phyloP scores from a whole-genome alignment of 2,113 vertebrate species.

The Cyanoramphus novaezelandiae region DNA sequence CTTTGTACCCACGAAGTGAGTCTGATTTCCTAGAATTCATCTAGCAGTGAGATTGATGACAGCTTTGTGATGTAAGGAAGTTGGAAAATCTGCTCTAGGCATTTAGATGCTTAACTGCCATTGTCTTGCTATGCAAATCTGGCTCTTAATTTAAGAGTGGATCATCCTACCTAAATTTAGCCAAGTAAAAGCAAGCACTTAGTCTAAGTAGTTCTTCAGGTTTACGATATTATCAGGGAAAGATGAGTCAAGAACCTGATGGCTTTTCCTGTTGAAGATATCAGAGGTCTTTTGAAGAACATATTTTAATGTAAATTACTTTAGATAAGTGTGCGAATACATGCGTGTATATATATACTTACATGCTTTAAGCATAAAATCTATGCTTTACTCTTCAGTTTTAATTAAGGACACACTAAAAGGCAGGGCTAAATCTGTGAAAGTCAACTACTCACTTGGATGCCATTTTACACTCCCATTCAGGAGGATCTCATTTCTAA shows the following conservation, averaged over 20 bases:
- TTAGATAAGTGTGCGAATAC: neutral
- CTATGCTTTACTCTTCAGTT: neutral
- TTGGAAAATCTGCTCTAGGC: neutral
- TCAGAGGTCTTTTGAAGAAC: neutral
- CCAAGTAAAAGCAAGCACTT: constrained; percentile 6
- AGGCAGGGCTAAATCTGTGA: neutral
- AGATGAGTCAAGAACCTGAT: neutral
- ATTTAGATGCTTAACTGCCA: neutral
- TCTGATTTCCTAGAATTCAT: neutral
- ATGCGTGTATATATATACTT: neutral
- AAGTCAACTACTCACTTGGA: neutral
- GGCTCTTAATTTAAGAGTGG: constrained; percentile 11
- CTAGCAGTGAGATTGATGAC: neutral
- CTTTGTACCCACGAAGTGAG: neutral
- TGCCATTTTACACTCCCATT: neutral
- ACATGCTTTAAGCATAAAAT: neutral
- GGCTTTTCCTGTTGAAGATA: neutral
- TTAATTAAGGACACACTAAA: neutral
- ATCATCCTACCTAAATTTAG: constrained; percentile 35
- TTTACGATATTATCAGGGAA: neutral
- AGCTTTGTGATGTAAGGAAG: neutral
- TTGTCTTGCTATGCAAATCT: constrained; percentile 25
- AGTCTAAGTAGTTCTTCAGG: neutral
- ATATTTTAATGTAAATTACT: neutral
- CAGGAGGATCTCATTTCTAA: neutral